Conservation (phyloP, 2,113 vertebrate genomes). For the Terrapene triunguis region DNA sequence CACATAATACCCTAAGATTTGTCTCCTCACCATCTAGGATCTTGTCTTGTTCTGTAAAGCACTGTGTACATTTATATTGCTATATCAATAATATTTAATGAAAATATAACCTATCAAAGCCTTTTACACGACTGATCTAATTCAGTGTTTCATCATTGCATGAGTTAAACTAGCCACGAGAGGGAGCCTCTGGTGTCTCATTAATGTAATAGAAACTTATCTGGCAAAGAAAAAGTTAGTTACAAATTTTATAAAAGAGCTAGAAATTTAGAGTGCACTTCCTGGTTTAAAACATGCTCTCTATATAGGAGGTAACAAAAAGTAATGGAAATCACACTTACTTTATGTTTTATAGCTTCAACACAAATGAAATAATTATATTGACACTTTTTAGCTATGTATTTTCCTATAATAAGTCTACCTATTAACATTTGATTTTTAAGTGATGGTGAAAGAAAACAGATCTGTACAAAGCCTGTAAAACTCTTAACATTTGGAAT, state of each 20-base stretch:
- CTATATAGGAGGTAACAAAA: background rate
- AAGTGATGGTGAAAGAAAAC: background rate
- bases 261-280: background rate
- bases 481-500: conserved; percentile 5
- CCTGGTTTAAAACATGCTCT: background rate
- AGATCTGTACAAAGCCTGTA: background rate
- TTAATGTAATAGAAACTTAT: background rate
- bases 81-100: background rate
- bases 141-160: background rate
- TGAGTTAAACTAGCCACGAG: conserved; percentile 54
- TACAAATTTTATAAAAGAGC: background rate
- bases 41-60: background rate
- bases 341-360: background rate
- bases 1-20: background rate
- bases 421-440: background rate
- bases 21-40: background rate
- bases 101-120: background rate
- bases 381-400: background rate
- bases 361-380: background rate
- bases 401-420: background rate
- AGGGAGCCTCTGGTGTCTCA: conserved; percentile 47
- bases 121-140: background rate
- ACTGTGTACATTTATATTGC: accelerated
- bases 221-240: background rate
- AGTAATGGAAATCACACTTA: background rate